phyloP scores from a whole-genome alignment of 2,797 vertebrate genomes.

The Alca torda region DNA sequence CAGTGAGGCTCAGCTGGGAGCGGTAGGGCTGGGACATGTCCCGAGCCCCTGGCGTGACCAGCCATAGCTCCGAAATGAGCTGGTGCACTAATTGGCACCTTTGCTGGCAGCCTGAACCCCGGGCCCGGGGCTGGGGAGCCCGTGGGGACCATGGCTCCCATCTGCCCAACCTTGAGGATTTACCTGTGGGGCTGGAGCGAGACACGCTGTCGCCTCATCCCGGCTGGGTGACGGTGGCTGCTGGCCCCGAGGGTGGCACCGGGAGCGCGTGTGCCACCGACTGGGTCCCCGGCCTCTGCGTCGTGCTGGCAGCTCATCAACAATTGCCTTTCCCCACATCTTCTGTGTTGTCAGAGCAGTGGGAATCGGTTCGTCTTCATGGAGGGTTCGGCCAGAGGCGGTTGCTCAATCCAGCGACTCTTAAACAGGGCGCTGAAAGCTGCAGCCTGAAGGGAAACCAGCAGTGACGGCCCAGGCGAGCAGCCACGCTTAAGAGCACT shows the following conservation, averaged over 20 bases:
- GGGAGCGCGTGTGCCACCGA: accelerated
- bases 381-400: not conserved
- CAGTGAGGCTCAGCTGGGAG: not conserved
- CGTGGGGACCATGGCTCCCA: not conserved
- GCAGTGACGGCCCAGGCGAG: not conserved
- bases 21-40: accelerated
- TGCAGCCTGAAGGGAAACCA: not conserved
- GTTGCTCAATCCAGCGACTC: accelerated
- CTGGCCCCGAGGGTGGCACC: not conserved
- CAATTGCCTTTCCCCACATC: not conserved
- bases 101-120: not conserved
- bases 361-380: not conserved
- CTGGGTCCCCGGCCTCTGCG: not conserved
- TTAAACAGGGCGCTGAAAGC: accelerated
- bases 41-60: not conserved
- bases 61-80: not conserved
- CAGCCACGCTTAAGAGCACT: not conserved
- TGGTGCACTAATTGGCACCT: not conserved
- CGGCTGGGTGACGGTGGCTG: not conserved
- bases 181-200: not conserved
- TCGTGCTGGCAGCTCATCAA: not conserved
- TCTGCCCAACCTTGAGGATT: not conserved
- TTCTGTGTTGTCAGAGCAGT: not conserved
- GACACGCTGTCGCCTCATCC: not conserved
- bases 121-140: not conserved